Conservation (phyloP, 1,140 invertebrate genomes). For the Epicauta chinensis region DNA sequence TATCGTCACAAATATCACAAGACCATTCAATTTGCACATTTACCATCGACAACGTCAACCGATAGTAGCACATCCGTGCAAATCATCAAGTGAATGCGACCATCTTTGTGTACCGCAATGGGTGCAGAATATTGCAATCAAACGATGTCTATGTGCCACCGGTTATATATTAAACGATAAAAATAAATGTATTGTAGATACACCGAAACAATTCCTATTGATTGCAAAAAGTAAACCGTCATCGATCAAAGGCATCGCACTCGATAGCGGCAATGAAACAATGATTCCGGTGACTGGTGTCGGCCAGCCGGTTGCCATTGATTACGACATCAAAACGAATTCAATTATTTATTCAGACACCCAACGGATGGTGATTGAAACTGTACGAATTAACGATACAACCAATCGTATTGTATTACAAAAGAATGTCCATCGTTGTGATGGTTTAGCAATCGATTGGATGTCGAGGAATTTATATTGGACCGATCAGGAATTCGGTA, state of each 20-base stretch:
- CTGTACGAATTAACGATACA: slow-evolving; percentile 25
- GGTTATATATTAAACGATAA: slow-evolving; percentile 56
- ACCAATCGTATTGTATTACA: slow-evolving; percentile 23
- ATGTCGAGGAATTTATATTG: slow-evolving; percentile 76
- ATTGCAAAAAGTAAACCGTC: slow-evolving; percentile 56
- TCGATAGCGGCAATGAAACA: slow-evolving; percentile 44
- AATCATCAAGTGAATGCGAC: slow-evolving; percentile 61
- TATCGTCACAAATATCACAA: slow-evolving; percentile 45
- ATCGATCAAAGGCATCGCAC: slow-evolving; percentile 55
- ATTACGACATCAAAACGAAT: slow-evolving; percentile 58
- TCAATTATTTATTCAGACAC: slow-evolving; percentile 66
- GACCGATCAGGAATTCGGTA: slow-evolving; percentile 60
- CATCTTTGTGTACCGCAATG: slow-evolving; percentile 65
- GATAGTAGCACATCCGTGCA: slow-evolving; percentile 64
- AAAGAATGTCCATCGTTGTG: slow-evolving; percentile 56
- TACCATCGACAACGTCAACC: slow-evolving; percentile 71
- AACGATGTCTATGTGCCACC: slow-evolving; percentile 62
- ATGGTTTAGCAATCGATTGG: slow-evolving; percentile 74
- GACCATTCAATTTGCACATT: slow-evolving; percentile 59
- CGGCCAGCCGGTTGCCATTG: slow-evolving; percentile 56
- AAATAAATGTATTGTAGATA: slow-evolving; percentile 35
- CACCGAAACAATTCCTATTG: slow-evolving; percentile 51
- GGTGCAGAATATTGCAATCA: slow-evolving; percentile 47
- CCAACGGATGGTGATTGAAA: slow-evolving; percentile 41
- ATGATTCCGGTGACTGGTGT: slow-evolving; percentile 54